These are phyloP conservation scores for Oreochromis niloticus DNA, from an alignment of 2,113 vertebrate species.

Conservation along the genomic window DNA sequence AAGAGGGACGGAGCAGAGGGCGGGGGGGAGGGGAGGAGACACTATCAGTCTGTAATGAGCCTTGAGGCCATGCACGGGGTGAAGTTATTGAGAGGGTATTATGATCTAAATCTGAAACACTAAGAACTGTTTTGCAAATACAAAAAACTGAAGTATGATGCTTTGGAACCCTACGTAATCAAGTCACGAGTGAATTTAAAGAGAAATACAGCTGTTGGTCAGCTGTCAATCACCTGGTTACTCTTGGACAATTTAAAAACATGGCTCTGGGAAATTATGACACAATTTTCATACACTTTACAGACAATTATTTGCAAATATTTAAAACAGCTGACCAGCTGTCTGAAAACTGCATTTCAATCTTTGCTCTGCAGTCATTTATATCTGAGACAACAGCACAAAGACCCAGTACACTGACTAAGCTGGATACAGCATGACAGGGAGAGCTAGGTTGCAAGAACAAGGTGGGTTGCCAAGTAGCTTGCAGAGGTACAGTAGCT, in stretches of 20 bases:
- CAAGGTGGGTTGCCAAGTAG: neutral
- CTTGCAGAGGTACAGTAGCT: neutral
- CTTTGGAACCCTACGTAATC: neutral
- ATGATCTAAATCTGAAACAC: neutral
- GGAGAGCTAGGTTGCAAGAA: neutral
- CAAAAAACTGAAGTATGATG: neutral
- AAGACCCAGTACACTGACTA: neutral
- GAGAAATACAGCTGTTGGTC: neutral
- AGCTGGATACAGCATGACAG: neutral
- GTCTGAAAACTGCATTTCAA: neutral
- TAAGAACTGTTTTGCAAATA: neutral
- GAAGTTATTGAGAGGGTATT: neutral
- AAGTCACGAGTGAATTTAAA: neutral
- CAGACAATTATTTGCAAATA: neutral
- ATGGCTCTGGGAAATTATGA: neutral
- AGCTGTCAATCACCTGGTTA: neutral
- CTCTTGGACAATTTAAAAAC: neutral
- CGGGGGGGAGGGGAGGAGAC: neutral
- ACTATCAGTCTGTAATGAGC: slow-evolving; percentile 22
- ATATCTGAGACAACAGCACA: neutral
- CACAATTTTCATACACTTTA: neutral
- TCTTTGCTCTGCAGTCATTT: neutral
- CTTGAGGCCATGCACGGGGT: neutral
- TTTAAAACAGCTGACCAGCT: neutral
- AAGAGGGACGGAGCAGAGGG: neutral